phyloP scores from a whole-genome alignment of 2,797 vertebrate genomes.

The Tachyglossus aculeatus region DNA sequence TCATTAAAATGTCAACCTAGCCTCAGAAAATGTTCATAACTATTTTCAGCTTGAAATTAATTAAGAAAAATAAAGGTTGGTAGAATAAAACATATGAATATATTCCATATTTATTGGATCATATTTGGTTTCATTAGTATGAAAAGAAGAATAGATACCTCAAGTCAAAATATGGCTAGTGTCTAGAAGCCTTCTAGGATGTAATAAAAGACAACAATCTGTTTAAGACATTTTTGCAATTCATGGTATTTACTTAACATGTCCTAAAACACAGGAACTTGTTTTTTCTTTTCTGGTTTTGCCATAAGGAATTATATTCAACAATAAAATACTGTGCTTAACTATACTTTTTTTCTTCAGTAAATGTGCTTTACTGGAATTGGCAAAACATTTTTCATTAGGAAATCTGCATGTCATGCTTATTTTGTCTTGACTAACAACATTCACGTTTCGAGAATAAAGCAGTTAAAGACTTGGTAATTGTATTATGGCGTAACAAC shows the following conservation, averaged over 20 bases:
- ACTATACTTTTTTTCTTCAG: slow-evolving; percentile 5
- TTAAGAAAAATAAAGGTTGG: no score
- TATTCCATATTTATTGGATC: background rate
- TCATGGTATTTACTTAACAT: slow-evolving; percentile 13
- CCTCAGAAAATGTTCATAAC: no score
- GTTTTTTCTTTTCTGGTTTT: slow-evolving; percentile 3
- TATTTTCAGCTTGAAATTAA: no score
- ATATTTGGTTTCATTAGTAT: background rate
- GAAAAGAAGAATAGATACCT: background rate
- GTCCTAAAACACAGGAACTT: slow-evolving; percentile 18
- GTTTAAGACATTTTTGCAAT: no score
- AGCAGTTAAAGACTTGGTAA: background rate
- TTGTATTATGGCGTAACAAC: slow-evolving; percentile 39
- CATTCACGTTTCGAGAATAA: slow-evolving; percentile 34
- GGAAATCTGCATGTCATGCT: slow-evolving; percentile 26
- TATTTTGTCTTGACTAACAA: slow-evolving; percentile 41
- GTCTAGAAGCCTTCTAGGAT: no score
- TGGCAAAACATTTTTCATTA: slow-evolving; percentile 34
- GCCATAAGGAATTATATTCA: slow-evolving; percentile 10
- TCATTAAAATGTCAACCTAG: no score
- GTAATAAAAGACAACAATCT: no score
- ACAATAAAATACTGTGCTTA: background rate
- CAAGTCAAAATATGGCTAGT: no score
- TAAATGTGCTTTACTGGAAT: slow-evolving; percentile 19
- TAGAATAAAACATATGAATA: no score